Evolutionary conservation across 1,140 invertebrate genomes (phyloP).

Genomic region (Danaus plexippus): DNA sequence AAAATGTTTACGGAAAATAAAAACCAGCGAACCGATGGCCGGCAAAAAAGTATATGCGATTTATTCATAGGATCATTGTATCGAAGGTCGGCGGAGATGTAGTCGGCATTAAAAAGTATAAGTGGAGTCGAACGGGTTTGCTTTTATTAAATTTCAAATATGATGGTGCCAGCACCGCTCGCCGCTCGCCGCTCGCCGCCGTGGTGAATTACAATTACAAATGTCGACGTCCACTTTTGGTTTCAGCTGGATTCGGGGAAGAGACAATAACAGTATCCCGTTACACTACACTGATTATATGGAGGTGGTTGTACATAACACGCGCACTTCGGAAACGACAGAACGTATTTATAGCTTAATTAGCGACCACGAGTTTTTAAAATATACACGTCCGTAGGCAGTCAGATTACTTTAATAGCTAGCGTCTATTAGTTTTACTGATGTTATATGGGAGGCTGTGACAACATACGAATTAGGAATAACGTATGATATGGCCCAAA

Average conservation of each 20-base stretch:
- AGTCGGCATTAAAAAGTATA: conserved; percentile 71
- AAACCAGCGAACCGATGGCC: conserved; percentile 21
- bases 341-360: no score
- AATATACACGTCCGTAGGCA: no score
- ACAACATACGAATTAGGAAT: no score
- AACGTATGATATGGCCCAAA: no score
- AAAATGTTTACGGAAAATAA: conserved; percentile 13
- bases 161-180: conserved; percentile 33
- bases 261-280: neutral
- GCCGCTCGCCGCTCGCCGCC: conserved; percentile 10
- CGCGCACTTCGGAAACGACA: no score
- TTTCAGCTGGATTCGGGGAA: conserved; percentile 18
- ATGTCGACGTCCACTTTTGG: conserved; percentile 46
- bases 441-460: no score
- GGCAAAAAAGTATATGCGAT: conserved; percentile 45
- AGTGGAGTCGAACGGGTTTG: conserved; percentile 51
- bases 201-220: conserved; percentile 61
- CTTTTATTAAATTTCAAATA: conserved; percentile 70
- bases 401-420: neutral
- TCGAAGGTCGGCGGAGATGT: conserved; percentile 64
- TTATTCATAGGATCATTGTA: conserved; percentile 53
- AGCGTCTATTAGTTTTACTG: no score
- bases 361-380: no score
- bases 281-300: no score
- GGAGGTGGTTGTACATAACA: no score